Evolutionary conservation across 2,888 invertebrate genomes (phyloP), one percentile per base, ranked within the genome.

Genomic region (Dicranocentrus wangi): DNA sequence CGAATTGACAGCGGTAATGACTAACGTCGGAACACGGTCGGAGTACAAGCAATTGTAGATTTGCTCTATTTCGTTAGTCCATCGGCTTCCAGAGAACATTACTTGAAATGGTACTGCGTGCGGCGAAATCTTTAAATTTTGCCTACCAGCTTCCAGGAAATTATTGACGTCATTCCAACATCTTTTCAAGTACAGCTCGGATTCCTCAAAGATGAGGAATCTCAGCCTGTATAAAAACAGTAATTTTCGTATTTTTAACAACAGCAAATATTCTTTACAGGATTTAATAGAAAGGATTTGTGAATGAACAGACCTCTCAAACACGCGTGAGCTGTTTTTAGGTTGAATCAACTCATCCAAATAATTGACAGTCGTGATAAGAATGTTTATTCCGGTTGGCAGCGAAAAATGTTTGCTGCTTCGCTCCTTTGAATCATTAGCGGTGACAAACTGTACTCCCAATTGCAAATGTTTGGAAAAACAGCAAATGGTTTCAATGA

Each of bases 191-290:
- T 77, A 77, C 15, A 47, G 15, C 13, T 77, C 77, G 1, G 69
- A 13, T n/a, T 77, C 77, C 53, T 77, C 77, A 39, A 69, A 77
- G 0, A 77, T 27, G 1, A 77, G n/a, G 47, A 61, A 77, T 27
- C 27, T n/a, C 15, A 77, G 21, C 15, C 77, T 75, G 42, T 17
- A 32, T 39, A 0, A 47, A 61, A 55, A 42, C 60, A 23, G 55
- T 25, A 75, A 55, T 27, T 43, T 58, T 15, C 27, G 23, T 23
- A 51, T 27, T 27, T 7, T 3, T 5, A 51, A n/a, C 51, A 51
- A 51, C 5, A 51, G 3, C 60, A 60, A 7, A 5, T 39, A n/a
- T 39, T 61, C 19, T 39, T 17, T 13, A 10, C n/a, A 60, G 1
- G n/a, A 27, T 19, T 27, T n/a, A 60, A 27, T 27, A 3, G 21